Evolutionary conservation across 2,113 vertebrate species (phyloP), one percentile per base, ranked within the genome.

Genomic region (Colius striatus): DNA sequence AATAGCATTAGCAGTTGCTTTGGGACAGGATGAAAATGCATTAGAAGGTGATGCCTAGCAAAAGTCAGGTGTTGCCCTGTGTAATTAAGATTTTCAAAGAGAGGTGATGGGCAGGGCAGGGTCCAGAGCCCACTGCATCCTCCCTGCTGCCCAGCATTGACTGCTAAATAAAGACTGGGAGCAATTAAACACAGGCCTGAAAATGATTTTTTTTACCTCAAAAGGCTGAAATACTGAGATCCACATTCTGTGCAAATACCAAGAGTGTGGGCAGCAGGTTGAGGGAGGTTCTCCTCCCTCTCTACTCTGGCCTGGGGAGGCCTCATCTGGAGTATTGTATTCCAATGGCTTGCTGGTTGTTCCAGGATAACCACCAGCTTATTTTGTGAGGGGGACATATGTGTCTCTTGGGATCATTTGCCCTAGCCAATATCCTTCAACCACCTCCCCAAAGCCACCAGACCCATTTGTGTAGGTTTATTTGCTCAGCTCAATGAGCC

Each of bases 1-100:
- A 23, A 53, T 48, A 54, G 66, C 17, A 0, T 21, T 2, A 12
- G 47, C 0, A 0, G 41, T 1, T 51, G 81, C 54, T 68, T 21
- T 21, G 73, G 84, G 79, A 84, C 47, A 20, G 90, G 86, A 62
- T 41, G 72, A 23, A n/a, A 76, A 77, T 36, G 11, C 1, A 0
- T 29, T 16, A 16, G 13, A 11, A 54, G 0, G 2, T 4, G 16
- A n/a, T 45, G 50, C 23, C 17, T 10, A 1, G 3, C 11, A 38
- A 75, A 86, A 61, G 20, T 12, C n/a, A 76, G 47, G 48, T 23
- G 51, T 23, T 18, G 48, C 60, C 22, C 19, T 20, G 0, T 7
- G 1, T 22, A 41, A 26, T 21, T 19, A 15, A 30, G 3, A 2
- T 15, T 16, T 68, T 29, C 2, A 4, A 65, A 57, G 54, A 5